Base-by-base conservation (phyloP, 2,888 invertebrate genomes). In the Xestia ashworthii region DNA sequence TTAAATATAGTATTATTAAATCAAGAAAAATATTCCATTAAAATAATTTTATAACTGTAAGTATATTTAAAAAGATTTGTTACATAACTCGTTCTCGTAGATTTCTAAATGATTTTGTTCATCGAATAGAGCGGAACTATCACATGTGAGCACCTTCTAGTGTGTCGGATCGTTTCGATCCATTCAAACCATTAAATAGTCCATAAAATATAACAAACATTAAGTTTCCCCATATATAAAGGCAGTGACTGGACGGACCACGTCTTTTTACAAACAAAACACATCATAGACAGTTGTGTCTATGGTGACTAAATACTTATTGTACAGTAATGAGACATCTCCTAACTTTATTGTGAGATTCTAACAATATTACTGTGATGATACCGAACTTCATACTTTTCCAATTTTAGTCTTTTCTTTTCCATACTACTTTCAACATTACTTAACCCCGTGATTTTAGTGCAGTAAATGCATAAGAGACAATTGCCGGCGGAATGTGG, bases 171-270 rank as follows among this genome's bases (percentile, higher is more conserved):
- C 73, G 76, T 46, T 70, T 74, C 74, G 77, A 73, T 53, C 77
- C 58, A 72, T 66, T 71, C 72, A 70, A 48, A 55, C 46, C 22
- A 53, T 69, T 64, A 71, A 73, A 69, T 60, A 74, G 44, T 58
- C n/a, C 71, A 65, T 75, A 38, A 44, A n/a, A n/a, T n/a, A 64
- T 64, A 73, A 66, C 50, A 71, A 60, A 76, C 74, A 65, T 25
- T n/a, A 25, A 64, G 25, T n/a, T 74, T 65, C n/a, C 65, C n/a
- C 50, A 77, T n/a, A 32, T 44, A 55, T n/a, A 76, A 89, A 90
- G 89, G 89, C 91, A 90, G 86, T 89, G 85, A 84, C 66, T 84
- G 92, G 92, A 92, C 91, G 91, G 92, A 91, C 81, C 80, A 67
- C 72, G 75, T 82, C 80, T 71, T 53, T 60, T 50, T 25, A 74